Evolutionary conservation across 2,797 vertebrate species (phyloP).

Genomic region (Remorina albescens): DNA sequence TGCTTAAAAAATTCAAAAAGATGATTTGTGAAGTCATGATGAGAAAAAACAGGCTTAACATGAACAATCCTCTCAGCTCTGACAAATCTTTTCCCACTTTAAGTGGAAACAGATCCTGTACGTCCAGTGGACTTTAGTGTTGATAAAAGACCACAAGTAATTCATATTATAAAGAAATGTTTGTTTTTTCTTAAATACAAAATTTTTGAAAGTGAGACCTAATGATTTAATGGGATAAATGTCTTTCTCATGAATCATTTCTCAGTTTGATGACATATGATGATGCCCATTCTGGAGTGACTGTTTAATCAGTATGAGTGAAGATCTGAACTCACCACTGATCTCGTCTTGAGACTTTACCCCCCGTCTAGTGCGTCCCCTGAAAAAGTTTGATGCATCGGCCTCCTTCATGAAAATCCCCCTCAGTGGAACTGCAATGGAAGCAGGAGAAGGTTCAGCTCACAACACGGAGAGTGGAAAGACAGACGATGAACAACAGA

Average conservation of each 20-base stretch:
- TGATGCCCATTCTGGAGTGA: not conserved
- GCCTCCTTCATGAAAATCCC: constrained; percentile 88
- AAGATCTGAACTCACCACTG: constrained; percentile 81
- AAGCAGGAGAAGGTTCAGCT: constrained; percentile 39
- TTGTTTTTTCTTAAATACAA: not conserved
- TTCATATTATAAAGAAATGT: not conserved
- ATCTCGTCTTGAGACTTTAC: constrained; percentile 86
- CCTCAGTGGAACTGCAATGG: constrained; percentile 75
- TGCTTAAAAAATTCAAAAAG: too few relatives aligned
- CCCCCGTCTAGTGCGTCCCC: constrained; percentile 82
- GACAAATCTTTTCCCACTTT: too few relatives aligned
- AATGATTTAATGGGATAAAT: not conserved
- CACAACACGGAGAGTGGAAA: constrained; percentile 20
- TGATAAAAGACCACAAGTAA: not conserved
- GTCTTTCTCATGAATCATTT: not conserved
- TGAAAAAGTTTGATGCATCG: constrained; percentile 89
- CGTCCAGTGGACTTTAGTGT: too few relatives aligned
- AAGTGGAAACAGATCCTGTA: too few relatives aligned
- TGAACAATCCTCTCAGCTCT: not conserved
- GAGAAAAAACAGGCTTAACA: not conserved
- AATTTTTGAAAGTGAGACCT: not conserved
- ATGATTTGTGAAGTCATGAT: too few relatives aligned
- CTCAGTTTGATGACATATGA: not conserved
- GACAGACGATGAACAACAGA: not conserved
- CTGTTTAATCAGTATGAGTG: not conserved